Conservation (phyloP, 2,888 invertebrate genomes). For the Sylvicola cinctus region DNA sequence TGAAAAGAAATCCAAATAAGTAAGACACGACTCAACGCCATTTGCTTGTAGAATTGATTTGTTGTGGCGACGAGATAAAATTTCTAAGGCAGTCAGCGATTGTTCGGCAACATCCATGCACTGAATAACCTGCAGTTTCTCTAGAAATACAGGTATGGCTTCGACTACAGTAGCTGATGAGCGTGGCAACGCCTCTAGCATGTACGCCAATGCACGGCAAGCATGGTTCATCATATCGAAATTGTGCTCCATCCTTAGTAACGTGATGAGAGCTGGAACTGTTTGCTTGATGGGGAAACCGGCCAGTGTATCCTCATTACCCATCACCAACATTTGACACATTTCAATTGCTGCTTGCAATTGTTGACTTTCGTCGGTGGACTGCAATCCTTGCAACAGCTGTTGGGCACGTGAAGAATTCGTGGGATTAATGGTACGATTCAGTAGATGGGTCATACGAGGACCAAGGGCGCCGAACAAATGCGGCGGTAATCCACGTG, state of each 20-base stretch:
- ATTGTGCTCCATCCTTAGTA: conserved; percentile 93
- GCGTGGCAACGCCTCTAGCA: conserved; percentile 96
- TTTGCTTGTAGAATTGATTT: conserved; percentile 89
- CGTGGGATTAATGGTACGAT: conserved; percentile 80
- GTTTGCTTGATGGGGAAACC: conserved; percentile 98
- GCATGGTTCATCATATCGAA: conserved; percentile 99
- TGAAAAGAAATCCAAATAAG: conserved; percentile 95
- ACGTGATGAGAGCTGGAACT: conserved; percentile 79
- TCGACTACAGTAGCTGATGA: conserved; percentile 92
- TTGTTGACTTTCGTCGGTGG: conserved; percentile 88
- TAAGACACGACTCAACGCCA: conserved; percentile 89
- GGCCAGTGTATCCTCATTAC: conserved; percentile 92
- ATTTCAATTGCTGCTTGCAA: conserved; percentile 93
- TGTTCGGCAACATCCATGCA: conserved; percentile 99
- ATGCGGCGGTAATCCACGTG: conserved; percentile 89
- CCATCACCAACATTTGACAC: conserved; percentile 98
- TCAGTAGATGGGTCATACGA: conserved; percentile 87
- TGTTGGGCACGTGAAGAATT: conserved; percentile 83
- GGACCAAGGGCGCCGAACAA: conserved; percentile 69
- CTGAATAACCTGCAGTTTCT: conserved; percentile 92
- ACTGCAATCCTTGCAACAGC: conserved; percentile 75
- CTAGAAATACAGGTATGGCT: conserved; percentile 90
- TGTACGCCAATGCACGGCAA: conserved; percentile 92
- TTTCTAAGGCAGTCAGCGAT: conserved; percentile 89
- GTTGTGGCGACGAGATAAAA: conserved; percentile 88